These are phyloP conservation scores for Callipepla squamata DNA, from an alignment of 2,113 vertebrate species.

Conservation along the genomic window DNA sequence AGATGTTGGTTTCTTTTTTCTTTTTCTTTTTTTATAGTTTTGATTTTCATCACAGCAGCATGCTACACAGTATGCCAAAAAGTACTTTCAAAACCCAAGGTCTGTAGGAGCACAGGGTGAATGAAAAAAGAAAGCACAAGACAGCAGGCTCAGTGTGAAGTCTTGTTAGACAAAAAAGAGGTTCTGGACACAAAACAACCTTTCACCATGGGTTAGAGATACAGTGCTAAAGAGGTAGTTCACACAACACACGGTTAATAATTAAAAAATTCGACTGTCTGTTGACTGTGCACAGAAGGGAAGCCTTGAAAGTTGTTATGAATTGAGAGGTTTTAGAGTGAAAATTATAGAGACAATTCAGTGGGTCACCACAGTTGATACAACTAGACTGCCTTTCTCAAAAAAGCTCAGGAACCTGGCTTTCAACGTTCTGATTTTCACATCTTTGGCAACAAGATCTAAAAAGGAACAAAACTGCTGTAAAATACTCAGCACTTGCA, in stretches of 20 bases:
- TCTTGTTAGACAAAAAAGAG: conserved; percentile 55
- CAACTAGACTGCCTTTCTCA: background rate
- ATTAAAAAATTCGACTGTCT: background rate
- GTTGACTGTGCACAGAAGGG: background rate
- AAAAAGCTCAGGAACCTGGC: background rate
- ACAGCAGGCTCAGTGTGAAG: conserved; percentile 39
- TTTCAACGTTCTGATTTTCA: background rate
- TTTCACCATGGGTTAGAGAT: conserved; percentile 25
- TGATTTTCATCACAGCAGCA: conserved; percentile 59
- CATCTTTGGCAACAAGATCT: background rate
- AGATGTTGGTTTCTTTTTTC: background rate
- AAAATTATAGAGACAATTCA: background rate
- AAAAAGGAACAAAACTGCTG: background rate
- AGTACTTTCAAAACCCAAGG: conserved; percentile 36
- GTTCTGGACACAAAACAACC: conserved; percentile 43
- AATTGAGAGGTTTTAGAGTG: background rate
- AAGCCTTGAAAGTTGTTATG: background rate
- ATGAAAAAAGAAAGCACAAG: conserved; percentile 35
- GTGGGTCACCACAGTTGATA: background rate
- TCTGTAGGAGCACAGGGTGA: conserved; percentile 51
- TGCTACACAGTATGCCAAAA: conserved; percentile 45
- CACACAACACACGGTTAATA: conserved; percentile 30
- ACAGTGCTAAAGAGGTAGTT: conserved; percentile 7
- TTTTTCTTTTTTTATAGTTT: background rate
- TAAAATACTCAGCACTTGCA: background rate